Evolutionary conservation across 2,113 vertebrate species (phyloP).

Genomic region (Hydropotes inermis): DNA sequence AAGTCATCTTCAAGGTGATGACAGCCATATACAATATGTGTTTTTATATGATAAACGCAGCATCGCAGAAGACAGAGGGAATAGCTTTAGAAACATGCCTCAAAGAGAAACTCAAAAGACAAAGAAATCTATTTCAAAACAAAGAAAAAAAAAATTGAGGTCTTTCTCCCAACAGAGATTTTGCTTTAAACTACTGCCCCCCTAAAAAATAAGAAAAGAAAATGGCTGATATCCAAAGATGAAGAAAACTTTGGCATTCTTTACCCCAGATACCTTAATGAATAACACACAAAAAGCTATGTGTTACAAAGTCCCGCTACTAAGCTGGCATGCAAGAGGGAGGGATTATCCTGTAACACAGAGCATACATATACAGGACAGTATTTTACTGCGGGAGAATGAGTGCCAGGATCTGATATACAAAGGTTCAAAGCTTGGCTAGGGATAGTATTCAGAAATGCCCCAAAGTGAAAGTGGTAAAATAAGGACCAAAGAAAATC

Average conservation of each 20-base stretch:
- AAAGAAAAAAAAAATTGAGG: not conserved
- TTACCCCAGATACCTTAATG: not conserved
- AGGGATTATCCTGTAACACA: not conserved
- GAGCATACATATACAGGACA: not conserved
- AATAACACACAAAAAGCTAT: not conserved
- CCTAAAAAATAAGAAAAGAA: not conserved
- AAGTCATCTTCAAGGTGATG: not conserved
- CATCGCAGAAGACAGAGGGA: not conserved
- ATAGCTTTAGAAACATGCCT: not conserved
- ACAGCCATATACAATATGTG: not conserved
- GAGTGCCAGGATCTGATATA: not conserved
- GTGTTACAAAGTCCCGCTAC: not conserved
- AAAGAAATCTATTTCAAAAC: not conserved
- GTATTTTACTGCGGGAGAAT: not conserved
- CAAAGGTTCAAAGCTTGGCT: not conserved
- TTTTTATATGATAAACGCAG: not conserved
- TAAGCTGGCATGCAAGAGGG: not conserved
- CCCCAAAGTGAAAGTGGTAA: not conserved
- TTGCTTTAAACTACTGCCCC: not conserved
- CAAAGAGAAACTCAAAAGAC: conserved; percentile 18
- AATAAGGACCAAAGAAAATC: not conserved
- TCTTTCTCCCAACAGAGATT: not conserved
- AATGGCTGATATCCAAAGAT: not conserved
- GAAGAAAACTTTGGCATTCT: not conserved
- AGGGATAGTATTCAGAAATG: not conserved